A percentile compares a stretch with the other conserved stretches of the same genome.
These are phyloP conservation scores for Oceanites oceanicus DNA, from an alignment of 2,113 vertebrate species.

Conservation along the genomic window DNA sequence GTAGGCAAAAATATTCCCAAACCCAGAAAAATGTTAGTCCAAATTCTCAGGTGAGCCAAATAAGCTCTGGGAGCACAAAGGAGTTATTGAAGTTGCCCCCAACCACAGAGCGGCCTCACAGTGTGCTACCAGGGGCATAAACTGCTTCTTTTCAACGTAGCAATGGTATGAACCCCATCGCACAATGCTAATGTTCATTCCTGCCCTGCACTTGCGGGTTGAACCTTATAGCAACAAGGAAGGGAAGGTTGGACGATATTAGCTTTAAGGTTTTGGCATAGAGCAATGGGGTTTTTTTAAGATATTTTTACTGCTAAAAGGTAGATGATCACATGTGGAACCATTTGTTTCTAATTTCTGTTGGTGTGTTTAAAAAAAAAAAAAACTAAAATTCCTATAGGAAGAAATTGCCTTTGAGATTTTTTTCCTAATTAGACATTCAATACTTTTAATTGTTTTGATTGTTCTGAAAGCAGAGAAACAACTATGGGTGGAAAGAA, in stretches of 20 bases:
- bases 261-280: not conserved
- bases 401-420: not conserved
- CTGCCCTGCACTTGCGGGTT: not conserved
- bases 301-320: not conserved
- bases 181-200: not conserved
- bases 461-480: not conserved
- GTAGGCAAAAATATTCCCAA: not conserved
- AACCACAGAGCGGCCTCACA: not conserved
- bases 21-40: not conserved
- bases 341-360: not conserved
- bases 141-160: not conserved
- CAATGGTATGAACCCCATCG: fast-evolving
- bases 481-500: not conserved
- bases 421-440: not conserved
- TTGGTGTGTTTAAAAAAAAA: not conserved
- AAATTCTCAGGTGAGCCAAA: not conserved
- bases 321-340: not conserved
- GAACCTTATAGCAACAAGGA: not conserved
- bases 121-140: not conserved
- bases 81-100: not conserved
- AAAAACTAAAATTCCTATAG: not conserved
- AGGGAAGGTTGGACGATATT: not conserved
- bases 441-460: not conserved
- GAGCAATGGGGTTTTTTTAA: not conserved
- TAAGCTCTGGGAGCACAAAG: not conserved